These are phyloP conservation scores for Teleiodes luculella DNA, from an alignment of 2,888 invertebrate species.

Conservation along the genomic window DNA sequence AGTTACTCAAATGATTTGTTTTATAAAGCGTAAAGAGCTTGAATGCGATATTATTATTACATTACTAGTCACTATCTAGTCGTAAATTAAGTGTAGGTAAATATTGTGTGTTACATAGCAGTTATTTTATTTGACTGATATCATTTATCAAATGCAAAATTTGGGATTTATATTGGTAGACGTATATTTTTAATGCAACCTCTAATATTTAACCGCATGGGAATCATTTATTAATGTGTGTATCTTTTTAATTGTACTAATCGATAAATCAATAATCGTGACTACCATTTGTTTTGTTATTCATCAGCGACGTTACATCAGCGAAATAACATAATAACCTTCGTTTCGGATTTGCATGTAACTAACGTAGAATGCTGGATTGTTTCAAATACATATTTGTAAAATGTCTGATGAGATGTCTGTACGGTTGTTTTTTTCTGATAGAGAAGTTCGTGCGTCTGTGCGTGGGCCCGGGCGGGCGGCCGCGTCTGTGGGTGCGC, in stretches of 20 bases:
- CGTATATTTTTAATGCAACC: neutral
- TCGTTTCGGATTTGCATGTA: neutral
- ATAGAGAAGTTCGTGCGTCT: conserved; percentile 61
- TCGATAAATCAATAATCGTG: neutral
- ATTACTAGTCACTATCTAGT: conserved; percentile 3
- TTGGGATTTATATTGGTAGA: neutral
- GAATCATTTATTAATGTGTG: neutral
- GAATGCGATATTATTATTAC: neutral
- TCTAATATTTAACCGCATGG: neutral
- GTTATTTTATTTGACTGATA: neutral
- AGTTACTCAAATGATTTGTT: neutral
- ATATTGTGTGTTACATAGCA: neutral
- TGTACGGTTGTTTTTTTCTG: neutral
- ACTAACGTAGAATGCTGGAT: neutral
- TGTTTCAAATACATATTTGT: neutral
- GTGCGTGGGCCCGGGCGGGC: conserved; percentile 69
- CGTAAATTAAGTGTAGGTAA: neutral
- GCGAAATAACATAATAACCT: neutral
- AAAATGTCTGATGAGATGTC: neutral
- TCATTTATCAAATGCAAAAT: neutral
- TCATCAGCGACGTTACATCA: neutral
- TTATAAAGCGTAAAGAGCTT: neutral
- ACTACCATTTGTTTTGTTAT: neutral
- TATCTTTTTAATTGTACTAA: neutral
- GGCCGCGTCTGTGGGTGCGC: conserved; percentile 70